Base-by-base conservation (phyloP, 2,113 vertebrate species). In the Phylloscopus trochiloides region DNA sequence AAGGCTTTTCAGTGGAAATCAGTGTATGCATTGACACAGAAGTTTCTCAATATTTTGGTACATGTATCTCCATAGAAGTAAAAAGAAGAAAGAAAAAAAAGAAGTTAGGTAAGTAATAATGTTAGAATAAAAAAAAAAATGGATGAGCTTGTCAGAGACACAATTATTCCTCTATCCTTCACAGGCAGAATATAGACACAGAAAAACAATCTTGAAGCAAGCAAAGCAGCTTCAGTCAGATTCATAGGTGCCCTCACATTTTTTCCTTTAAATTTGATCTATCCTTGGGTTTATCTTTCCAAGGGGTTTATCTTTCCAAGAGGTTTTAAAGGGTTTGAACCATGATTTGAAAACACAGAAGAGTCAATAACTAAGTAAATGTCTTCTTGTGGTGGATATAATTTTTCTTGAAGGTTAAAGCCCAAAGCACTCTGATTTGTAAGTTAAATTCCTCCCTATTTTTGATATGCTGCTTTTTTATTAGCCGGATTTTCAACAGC, bases 381-480 rank as follows among this genome's bases (percentile, higher is more conserved):
- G 75, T 86, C 91, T 80, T 94, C 80, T 94, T 34, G 59, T 92
- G 38, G 28, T 7, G 6, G 62, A 71, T 90, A 81, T 36, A 88
- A 82, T 87, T 96, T 91, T 94, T 95, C 86, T 57, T 90, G 92
- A 97, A 96, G 71, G 81, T 95, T 97, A 92, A 94, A 95, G 63
- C 63, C 83, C 88, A 79, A 95, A 87, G 47, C 57, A 61, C 43
- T 85, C 28, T 31, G 43, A 86, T 92, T 95, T 95, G 31, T 85
- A 92, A 90, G 42, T 68, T 86, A 95, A 96, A 79, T 85, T 92
- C 59, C 68, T 95, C 78, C 26, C 61, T 95, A n/a, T 90, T 97
- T 95, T 96, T 91, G 4, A 32, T 66, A 34, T 68, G 34, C 24
- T 96, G 89, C 74, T 86, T 70, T 74, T 91, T 95, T 95, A 73